Percentiles rank a stretch among this genome's conserved stretches.
These are phyloP conservation scores for Macquaria ambigua DNA, from an alignment of 2,113 vertebrate genomes.

Conservation along the genomic window DNA sequence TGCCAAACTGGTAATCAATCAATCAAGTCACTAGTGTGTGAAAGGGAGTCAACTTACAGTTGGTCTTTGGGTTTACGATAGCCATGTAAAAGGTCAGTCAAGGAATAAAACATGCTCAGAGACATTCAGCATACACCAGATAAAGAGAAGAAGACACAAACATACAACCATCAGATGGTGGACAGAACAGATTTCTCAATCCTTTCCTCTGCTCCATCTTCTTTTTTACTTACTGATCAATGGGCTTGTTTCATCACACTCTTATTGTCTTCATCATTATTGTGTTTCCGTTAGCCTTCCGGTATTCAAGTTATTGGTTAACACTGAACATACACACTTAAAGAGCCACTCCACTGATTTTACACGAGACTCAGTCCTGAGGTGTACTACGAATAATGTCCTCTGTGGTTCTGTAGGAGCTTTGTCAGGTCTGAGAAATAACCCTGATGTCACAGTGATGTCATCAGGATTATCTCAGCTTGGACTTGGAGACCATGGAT, in stretches of 20 bases:
- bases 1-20: not conserved
- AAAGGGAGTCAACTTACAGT: slow-evolving; percentile 87
- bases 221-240: not conserved
- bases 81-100: slow-evolving; percentile 91
- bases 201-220: not conserved
- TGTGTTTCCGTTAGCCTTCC: not conserved
- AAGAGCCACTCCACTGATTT: no score
- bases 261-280: no score
- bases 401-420: no score
- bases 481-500: no score
- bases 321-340: no score
- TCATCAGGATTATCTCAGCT: no score
- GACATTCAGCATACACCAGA: not conserved
- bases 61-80: slow-evolving; percentile 98
- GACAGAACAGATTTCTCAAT: not conserved
- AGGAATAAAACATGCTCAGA: slow-evolving; percentile 76
- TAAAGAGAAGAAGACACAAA: not conserved
- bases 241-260: not conserved
- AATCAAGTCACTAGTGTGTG: not conserved
- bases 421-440: no score
- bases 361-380: no score
- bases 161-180: not conserved
- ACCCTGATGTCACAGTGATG: no score
- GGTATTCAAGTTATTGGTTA: no score
- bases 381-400: no score